Evolutionary conservation across 2,888 invertebrate species (phyloP).

Genomic region (Scrobipalpa costella): DNA sequence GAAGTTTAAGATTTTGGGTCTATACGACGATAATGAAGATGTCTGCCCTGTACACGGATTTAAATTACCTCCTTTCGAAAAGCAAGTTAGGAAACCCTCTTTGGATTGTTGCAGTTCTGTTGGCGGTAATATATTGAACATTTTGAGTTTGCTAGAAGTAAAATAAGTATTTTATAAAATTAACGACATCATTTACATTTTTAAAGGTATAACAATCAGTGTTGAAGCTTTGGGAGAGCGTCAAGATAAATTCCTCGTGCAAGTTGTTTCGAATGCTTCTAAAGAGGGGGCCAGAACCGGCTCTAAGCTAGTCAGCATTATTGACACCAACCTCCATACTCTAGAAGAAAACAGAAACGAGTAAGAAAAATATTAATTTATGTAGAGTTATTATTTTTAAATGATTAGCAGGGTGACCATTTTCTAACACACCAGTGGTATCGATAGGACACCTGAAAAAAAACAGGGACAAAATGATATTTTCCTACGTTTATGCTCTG

Average conservation of each 20-base stretch:
- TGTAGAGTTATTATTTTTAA: background rate
- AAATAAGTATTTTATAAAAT: background rate
- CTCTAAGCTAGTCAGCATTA: conserved; percentile 81
- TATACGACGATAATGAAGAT: conserved; percentile 46
- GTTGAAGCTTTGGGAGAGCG: conserved; percentile 73
- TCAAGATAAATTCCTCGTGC: conserved; percentile 79
- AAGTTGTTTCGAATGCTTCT: conserved; percentile 81
- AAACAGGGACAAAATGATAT: too few relatives aligned
- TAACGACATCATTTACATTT: background rate
- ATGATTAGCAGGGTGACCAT: too few relatives aligned
- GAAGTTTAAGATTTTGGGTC: conserved; percentile 59
- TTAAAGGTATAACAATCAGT: conserved; percentile 65
- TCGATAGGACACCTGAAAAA: too few relatives aligned
- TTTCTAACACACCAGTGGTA: too few relatives aligned
- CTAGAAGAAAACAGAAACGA: conserved; percentile 84
- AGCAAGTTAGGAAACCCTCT: conserved; percentile 58
- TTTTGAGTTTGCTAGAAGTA: background rate
- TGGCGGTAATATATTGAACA: conserved; percentile 54
- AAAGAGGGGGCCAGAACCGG: conserved; percentile 80
- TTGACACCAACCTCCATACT: conserved; percentile 82
- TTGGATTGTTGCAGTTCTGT: conserved; percentile 74
- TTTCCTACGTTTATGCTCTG: too few relatives aligned
- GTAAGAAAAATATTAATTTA: conserved; percentile 51
- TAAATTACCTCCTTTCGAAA: conserved; percentile 53
- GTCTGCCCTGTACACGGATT: conserved; percentile 49